A percentile compares a stretch with the other conserved stretches of the same genome.
Conservation (phyloP, 2,888 invertebrate genomes). For the Halictus quadricinctus region DNA sequence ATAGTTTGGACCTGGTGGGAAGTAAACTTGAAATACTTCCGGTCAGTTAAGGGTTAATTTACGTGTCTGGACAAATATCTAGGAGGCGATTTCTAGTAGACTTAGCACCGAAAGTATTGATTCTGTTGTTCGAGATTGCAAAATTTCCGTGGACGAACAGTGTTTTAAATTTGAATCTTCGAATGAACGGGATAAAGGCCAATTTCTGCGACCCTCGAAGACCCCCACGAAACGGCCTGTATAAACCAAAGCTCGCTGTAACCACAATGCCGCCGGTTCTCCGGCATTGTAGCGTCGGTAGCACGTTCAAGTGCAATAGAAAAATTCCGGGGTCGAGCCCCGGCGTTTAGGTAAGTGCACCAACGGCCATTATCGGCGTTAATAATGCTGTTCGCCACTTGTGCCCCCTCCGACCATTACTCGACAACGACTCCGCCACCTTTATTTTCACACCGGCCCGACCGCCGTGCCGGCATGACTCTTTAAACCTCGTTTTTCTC, state of each 20-base stretch:
- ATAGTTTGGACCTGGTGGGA: no score
- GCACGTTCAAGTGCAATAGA: constrained; percentile 52
- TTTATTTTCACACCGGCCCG: constrained; percentile 33
- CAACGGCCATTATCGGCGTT: constrained; percentile 70
- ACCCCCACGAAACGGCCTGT: constrained; percentile 17
- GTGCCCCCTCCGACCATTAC: constrained; percentile 51
- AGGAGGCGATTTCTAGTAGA: no score
- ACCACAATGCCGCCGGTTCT: constrained; percentile 33
- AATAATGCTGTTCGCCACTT: constrained; percentile 69
- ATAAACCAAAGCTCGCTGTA: constrained; percentile 43
- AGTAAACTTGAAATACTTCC: no score
- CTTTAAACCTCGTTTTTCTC: constrained; percentile 35
- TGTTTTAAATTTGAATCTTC: background rate
- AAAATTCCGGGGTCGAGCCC: constrained; percentile 54
- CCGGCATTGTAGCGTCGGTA: constrained; percentile 53
- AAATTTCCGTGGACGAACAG: background rate
- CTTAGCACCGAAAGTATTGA: background rate
- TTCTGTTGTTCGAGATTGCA: background rate
- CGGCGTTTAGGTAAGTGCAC: constrained; percentile 74
- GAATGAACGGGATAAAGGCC: background rate
- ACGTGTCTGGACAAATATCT: no score
- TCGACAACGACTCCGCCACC: constrained; percentile 38
- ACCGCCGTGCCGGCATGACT: constrained; percentile 8
- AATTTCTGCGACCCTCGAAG: constrained; percentile 21
- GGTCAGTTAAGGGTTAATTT: no score